Conservation (phyloP, 1,140 invertebrate genomes). For the Drosophila triauraria region DNA sequence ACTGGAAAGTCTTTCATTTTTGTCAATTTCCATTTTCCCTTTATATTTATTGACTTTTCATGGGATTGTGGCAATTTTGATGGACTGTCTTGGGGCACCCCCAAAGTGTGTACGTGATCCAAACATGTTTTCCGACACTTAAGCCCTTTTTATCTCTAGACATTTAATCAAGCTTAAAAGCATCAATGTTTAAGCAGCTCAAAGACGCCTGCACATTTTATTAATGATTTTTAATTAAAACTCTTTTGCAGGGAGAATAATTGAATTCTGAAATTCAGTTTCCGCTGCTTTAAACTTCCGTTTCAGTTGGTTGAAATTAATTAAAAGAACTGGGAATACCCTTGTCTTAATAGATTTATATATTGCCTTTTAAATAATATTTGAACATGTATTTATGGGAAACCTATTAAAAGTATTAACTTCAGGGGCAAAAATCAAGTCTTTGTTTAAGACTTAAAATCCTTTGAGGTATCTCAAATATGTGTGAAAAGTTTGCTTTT, state of each 20-base stretch:
- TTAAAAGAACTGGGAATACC: conserved; percentile 8
- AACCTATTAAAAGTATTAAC: no score
- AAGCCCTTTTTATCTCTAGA: conserved; percentile 2
- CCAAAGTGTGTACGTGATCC: conserved; percentile 46
- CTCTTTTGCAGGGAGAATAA: conserved; percentile 9
- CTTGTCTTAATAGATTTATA: not conserved
- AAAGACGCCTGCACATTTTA: not conserved
- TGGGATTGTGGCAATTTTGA: conserved; percentile 7
- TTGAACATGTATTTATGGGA: no score
- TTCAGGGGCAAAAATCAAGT: no score
- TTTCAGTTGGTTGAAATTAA: not conserved
- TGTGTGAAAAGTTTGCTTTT: no score
- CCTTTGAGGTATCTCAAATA: no score
- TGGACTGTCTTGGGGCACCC: conserved; percentile 15
- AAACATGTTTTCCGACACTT: conserved; percentile 27
- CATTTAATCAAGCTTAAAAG: conserved; percentile 53
- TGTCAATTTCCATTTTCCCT: conserved; percentile 11
- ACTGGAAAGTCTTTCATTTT: conserved; percentile 1
- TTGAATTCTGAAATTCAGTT: conserved; percentile 26
- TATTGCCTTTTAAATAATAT: not conserved
- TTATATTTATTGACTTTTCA: conserved; percentile 49
- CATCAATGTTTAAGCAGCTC: conserved; percentile 17
- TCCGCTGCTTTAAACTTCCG: conserved; percentile 7
- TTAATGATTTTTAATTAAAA: conserved; percentile 50
- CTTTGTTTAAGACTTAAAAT: no score